phyloP scores from a whole-genome alignment of 2,113 vertebrate genomes.

The Choloepus hoffmanni region DNA sequence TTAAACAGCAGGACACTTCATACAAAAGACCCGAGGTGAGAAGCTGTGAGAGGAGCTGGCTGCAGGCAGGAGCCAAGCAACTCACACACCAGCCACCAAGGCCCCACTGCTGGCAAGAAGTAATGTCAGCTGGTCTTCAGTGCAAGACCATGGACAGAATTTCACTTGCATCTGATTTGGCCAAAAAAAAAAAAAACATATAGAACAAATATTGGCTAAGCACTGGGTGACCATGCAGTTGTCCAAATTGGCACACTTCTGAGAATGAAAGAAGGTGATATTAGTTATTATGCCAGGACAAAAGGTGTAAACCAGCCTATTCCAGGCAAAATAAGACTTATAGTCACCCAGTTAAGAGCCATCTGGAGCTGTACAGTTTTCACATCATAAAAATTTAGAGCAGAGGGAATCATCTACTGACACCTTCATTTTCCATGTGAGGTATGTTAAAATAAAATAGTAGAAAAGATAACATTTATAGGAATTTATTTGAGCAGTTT shows the following conservation, averaged over 20 bases:
- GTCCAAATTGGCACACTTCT: background rate
- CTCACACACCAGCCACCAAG: background rate
- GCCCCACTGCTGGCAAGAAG: background rate
- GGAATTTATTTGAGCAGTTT: too few relatives aligned
- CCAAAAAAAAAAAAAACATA: background rate
- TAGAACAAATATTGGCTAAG: background rate
- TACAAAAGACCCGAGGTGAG: background rate
- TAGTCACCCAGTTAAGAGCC: background rate
- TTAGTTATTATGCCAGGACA: background rate
- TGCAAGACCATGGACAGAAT: background rate
- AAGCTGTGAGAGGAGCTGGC: background rate
- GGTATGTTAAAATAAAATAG: too few relatives aligned
- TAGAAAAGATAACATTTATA: too few relatives aligned
- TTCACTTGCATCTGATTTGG: background rate
- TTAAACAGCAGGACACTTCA: background rate
- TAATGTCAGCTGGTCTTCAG: background rate
- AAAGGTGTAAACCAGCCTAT: background rate
- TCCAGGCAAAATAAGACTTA: background rate
- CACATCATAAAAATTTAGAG: background rate
- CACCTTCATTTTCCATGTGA: background rate
- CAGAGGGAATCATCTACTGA: background rate
- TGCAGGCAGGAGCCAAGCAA: background rate
- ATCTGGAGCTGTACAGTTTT: background rate
- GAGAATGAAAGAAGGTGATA: conserved; percentile 1
- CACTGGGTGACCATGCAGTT: background rate